Percentiles rank a stretch among this genome's conserved stretches.
phyloP scores from a whole-genome alignment of 2,797 vertebrate species.

The Pygocentrus nattereri region DNA sequence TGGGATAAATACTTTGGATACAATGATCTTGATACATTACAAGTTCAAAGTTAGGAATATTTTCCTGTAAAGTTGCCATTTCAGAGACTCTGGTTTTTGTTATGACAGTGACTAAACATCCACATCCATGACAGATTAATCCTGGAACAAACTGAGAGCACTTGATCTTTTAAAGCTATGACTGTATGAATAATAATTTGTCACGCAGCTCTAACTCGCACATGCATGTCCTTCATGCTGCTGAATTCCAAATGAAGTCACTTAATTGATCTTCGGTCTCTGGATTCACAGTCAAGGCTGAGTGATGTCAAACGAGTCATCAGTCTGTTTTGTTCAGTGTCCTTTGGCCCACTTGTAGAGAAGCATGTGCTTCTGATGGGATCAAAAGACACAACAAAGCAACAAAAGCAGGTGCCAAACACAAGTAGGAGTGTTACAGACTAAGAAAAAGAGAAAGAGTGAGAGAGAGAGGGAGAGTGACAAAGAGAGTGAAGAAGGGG shows the following conservation, averaged over 20 bases:
- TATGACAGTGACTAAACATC: no score
- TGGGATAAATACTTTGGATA: no score
- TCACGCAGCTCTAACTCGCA: background rate
- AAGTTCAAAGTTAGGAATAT: no score
- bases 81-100: no score
- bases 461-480: background rate
- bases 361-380: conserved; percentile 41
- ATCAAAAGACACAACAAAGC: conserved; percentile 32
- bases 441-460: background rate
- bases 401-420: conserved; percentile 50
- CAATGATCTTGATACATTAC: no score
- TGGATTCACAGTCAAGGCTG: conserved; percentile 38
- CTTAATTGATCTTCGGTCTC: background rate
- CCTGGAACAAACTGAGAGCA: background rate
- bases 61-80: no score
- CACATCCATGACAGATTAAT: background rate
- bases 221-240: background rate
- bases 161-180: background rate
- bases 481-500: no score
- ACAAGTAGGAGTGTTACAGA: conserved; percentile 27
- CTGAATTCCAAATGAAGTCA: background rate
- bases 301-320: conserved; percentile 11
- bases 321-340: conserved; percentile 25
- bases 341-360: conserved; percentile 56
- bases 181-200: background rate